These are phyloP conservation scores for Apostichopus parvimensis DNA, from an alignment of 35 echinoderm and acorn worm genomes.

Conservation along the genomic window DNA sequence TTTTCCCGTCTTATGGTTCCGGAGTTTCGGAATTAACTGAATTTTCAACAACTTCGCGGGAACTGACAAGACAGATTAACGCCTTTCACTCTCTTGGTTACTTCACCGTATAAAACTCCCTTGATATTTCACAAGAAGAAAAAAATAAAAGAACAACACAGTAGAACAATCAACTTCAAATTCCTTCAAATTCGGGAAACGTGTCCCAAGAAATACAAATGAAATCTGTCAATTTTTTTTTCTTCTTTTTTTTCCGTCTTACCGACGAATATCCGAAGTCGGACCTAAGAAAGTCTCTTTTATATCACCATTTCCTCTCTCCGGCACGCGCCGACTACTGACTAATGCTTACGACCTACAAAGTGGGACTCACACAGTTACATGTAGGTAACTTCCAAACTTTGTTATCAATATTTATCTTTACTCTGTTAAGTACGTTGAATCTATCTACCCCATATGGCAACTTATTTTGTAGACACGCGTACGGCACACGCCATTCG, in stretches of 20 bases:
- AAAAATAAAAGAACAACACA: no score
- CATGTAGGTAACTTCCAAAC: slow-evolving; percentile 29
- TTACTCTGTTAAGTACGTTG: slow-evolving; percentile 14
- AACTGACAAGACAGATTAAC: no score
- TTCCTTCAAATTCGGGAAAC: no score
- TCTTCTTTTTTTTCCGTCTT: neutral
- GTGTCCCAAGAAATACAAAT: neutral
- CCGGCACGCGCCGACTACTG: neutral
- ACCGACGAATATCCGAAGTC: neutral
- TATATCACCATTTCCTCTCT: slow-evolving; percentile 27
- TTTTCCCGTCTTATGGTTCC: no score
- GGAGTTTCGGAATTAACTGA: no score
- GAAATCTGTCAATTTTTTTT: neutral
- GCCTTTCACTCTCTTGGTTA: no score
- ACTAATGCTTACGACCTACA: neutral
- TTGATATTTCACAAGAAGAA: no score
- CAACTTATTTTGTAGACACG: neutral
- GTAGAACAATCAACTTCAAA: no score
- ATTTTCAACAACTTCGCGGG: no score
- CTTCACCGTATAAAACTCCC: no score
- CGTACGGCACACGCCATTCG: neutral
- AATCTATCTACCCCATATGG: slow-evolving; percentile 20
- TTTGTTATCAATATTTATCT: neutral
- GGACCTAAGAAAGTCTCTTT: neutral
- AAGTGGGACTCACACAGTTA: slow-evolving; percentile 20